Base-by-base conservation (phyloP, 2,113 vertebrate species). In the Empidonax traillii region DNA sequence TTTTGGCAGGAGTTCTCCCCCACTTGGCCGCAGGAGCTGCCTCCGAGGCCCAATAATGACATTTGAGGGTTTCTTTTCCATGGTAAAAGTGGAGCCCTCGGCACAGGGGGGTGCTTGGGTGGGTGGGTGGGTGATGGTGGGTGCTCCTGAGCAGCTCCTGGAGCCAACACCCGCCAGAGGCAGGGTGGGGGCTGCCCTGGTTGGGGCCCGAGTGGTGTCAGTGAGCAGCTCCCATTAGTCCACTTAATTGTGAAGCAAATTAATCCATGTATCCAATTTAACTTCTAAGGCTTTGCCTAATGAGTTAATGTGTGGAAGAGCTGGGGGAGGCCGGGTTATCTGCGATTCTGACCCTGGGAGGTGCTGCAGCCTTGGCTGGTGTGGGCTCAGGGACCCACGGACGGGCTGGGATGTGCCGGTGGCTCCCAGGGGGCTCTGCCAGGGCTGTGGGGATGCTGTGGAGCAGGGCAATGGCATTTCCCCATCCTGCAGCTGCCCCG, bases 391-490 rank as follows among this genome's bases (percentile, higher is more conserved):
- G 62, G 2, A 1, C 6, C 11, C 14, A n/a, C 0, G 6, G 69
- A 3, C 2, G 19, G 13, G 44, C 21, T 3, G 35, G 67, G 68
- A 25, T 4, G 43, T 33, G 51, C 87, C 20, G 1, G 23, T 6
- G 0, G 1, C 28, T 85, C 56, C 66, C 0, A 2, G 6, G 8
- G 76, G 10, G 13, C 8, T 33, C 47, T n/a, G 3, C 4, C 3
- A 2, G 55, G n/a, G 3, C 76, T 2, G 0, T 4, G 71, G 79
- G 75, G 5, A 24, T 9, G 20, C 33, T 2, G 2, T 1, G 81
- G 17, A 1, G 9, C 1, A 0, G 10, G 53, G 15, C 3, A 25
- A 6, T 0, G 2, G 31, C 43, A 0, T 33, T 8, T 76, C 8
- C 25, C 58, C 35, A 4, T 19, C 44, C 14, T 4, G 11, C 41